Evolutionary conservation across 1,140 invertebrate genomes (phyloP).

Genomic region (Drosophila murphyi): DNA sequence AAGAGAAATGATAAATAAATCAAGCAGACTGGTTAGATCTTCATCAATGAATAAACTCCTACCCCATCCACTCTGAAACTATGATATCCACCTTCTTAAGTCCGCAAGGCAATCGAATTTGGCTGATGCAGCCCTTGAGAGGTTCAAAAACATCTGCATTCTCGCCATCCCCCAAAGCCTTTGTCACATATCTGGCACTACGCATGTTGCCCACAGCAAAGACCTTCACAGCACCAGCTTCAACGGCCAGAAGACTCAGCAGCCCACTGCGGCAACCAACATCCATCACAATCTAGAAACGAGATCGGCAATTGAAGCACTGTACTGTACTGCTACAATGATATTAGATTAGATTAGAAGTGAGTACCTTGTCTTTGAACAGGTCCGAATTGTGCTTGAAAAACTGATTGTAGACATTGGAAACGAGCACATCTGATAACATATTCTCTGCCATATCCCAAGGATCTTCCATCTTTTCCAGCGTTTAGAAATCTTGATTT

Average conservation of each 20-base stretch:
- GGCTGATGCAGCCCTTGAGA: slow-evolving; percentile 27
- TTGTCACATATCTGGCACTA: slow-evolving; percentile 26
- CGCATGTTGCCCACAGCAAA: slow-evolving; percentile 44
- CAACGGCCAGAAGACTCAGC: slow-evolving; percentile 45
- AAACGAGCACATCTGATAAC: slow-evolving; percentile 33
- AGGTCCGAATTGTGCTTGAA: slow-evolving; percentile 21
- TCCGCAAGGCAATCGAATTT: slow-evolving; percentile 40
- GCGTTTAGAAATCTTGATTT: not conserved
- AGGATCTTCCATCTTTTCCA: not conserved
- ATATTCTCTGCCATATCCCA: slow-evolving; percentile 23
- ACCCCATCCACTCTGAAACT: slow-evolving; percentile 66
- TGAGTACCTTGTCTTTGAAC: slow-evolving; percentile 50
- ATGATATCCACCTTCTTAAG: slow-evolving; percentile 57
- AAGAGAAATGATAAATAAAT: not conserved
- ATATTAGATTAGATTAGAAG: not conserved
- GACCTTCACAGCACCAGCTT: slow-evolving; percentile 49
- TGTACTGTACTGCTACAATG: not conserved
- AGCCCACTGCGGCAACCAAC: slow-evolving; percentile 65
- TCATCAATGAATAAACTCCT: not conserved
- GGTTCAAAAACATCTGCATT: slow-evolving; percentile 40
- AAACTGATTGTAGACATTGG: slow-evolving; percentile 33
- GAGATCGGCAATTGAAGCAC: not conserved
- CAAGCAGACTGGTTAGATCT: not conserved
- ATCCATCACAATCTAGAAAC: slow-evolving; percentile 53
- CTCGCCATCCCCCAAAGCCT: slow-evolving; percentile 19